Percentiles rank a stretch among this genome's conserved stretches.
Evolutionary conservation across 2,888 invertebrate genomes (phyloP).

Genomic region (Sinohyriopsis cumingii): DNA sequence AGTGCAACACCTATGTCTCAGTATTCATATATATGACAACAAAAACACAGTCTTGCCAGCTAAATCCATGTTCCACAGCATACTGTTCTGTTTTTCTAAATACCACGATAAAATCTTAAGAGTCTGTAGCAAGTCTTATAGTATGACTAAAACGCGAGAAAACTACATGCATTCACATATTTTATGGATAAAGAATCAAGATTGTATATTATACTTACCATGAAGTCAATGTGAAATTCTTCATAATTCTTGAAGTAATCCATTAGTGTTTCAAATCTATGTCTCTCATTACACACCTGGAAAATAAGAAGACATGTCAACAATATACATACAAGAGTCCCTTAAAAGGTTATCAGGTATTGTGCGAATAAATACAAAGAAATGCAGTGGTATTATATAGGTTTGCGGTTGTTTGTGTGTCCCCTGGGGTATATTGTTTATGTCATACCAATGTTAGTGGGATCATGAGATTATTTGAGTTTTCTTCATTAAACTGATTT

Average conservation of each 20-base stretch:
- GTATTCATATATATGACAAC: no score
- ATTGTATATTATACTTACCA: conserved; percentile 79
- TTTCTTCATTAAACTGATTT: no score
- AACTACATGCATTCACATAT: no score
- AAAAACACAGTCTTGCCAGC: no score
- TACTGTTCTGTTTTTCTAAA: no score
- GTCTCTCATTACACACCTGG: conserved; percentile 79
- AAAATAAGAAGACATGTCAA: conserved; percentile 12
- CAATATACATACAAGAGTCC: background rate
- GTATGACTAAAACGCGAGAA: no score
- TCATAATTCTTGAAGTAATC: conserved; percentile 97
- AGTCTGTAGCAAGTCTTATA: background rate
- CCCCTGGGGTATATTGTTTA: background rate
- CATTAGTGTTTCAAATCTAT: conserved; percentile 96
- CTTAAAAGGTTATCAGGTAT: background rate
- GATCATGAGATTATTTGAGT: no score
- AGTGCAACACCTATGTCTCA: no score
- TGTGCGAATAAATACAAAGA: background rate
- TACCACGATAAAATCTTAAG: no score
- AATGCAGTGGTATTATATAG: background rate
- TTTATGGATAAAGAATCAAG: background rate
- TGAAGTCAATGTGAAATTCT: conserved; percentile 94
- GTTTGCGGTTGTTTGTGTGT: background rate
- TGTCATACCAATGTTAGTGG: no score
- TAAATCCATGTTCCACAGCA: no score